Base-by-base conservation (phyloP, 1,140 invertebrate species). In the Cephus cinctus region DNA sequence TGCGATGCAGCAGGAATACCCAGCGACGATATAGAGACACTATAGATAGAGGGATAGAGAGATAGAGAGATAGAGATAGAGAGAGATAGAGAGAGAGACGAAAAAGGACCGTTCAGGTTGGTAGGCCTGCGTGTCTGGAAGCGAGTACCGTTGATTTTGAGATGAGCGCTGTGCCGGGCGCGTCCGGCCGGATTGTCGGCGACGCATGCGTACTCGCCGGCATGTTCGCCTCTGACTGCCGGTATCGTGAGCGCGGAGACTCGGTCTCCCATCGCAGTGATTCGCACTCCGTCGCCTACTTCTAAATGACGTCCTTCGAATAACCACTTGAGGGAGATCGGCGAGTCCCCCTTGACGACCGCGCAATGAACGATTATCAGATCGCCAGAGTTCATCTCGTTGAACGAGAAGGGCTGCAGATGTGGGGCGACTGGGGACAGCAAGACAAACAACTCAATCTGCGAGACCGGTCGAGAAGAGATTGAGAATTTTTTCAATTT, bases 201-300 rank as follows among this genome's bases (percentile, higher is more conserved):
- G 20, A 81, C 70, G 69, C 89, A 91, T 11, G 87, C 85, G 67
- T 90, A 90, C 61, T 87, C 85, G 9, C 88, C 89, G 45, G 82
- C 76, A 70, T 89, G 83, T 50, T 78, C 73, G 42, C 67, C 69
- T 53, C 55, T 65, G 27, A 76, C 72, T 5, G 71, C 58, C 31
- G 77, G 71, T 50, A 79, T 79, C 47, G 75, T 77, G 44, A 80
- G 64, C 30, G 76, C 72, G 50, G 78, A 78, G 30, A 78, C 72
- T 55, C 78, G 64, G 59, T 79, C 71, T 43, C 78, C 76, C 67
- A 82, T 80, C 63, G 81, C 79, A 54, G 78, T 81, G 51, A 84
- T 79, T 56, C 78, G 73, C 20, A 85, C 78, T 56, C 80, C 80
- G 58, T 79, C 75, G 43, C 63, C 67, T 57, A 67, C 59, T 46